Percentiles rank a stretch among this genome's conserved stretches.
Conservation (phyloP, 2,113 vertebrate genomes). For the Telmatochromis sp. region DNA sequence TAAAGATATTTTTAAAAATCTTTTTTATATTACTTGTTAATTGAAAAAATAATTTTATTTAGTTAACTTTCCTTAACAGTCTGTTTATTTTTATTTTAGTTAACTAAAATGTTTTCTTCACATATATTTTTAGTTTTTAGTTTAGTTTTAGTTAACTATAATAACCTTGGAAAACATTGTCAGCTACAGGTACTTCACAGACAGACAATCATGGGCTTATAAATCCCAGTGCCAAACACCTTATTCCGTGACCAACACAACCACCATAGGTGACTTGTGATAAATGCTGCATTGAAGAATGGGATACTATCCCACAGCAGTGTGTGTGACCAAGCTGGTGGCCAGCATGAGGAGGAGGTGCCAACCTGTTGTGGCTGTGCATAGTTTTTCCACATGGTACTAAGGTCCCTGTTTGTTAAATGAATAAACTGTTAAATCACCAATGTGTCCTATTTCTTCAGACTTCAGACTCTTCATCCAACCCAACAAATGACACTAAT, state of each 20-base stretch:
- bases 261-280: background rate
- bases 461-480: background rate
- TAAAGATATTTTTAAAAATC: background rate
- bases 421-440: background rate
- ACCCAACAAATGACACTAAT: background rate
- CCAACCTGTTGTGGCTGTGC: background rate
- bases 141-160: background rate
- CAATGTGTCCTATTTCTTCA: background rate
- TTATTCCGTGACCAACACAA: background rate
- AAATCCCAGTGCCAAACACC: background rate
- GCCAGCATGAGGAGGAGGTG: background rate
- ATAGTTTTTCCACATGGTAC: background rate
- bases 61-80: background rate
- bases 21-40: background rate
- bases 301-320: background rate
- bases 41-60: background rate
- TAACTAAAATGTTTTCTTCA: background rate
- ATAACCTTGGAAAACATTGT: background rate
- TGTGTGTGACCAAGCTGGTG: background rate
- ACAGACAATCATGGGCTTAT: background rate
- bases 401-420: background rate
- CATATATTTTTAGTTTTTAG: background rate
- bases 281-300: background rate
- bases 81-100: background rate
- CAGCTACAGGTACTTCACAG: background rate